Base-by-base conservation (phyloP, 2,113 vertebrate genomes). In the Alligator sinensis region DNA sequence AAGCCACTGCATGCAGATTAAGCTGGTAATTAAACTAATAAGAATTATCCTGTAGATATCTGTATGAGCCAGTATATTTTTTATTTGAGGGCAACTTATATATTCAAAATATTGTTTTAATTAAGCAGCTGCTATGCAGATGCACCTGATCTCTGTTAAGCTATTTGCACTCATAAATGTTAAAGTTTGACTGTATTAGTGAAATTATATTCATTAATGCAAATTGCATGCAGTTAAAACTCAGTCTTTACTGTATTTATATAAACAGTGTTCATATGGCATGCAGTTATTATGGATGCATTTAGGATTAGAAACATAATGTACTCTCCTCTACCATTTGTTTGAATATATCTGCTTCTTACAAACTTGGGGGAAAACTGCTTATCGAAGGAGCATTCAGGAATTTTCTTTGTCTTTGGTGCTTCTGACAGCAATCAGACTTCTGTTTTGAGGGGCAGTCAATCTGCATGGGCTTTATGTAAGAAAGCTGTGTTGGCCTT, bases 151-250 rank as follows among this genome's bases (percentile, higher is more conserved):
- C 91, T 96, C 89, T 91, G 57, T 78, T 77, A 84, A 85, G 66
- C 61, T 88, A 5, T 92, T 96, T 96, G 68, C 27, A 64, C 55
- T 82, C 61, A 58, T 78, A 93, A 96, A 84, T 95, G 70, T 95
- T 95, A 95, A 83, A 25, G 1, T 94, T 95, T 88, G 61, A 80
- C 86, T 86, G 72, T 74, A 84, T 96, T 90, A 78, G 77, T 87
- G 76, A 93, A 95, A 89, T 86, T 55, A 27, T 22, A 83, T 92
- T 94, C 68, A 94, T 95, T 90, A 90, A 93, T 77, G 55, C 57
- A 94, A 95, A 95, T 89, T 75, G 62, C 78, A 75, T 77, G 63
- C 88, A 70, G 78, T 30, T 64, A 87, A 92, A 92, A 61, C 28
- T 16, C 55, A 59, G n/a, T 90, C 72, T 91, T 94, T 88, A 81